Base-by-base conservation (phyloP, 2,113 vertebrate species). In the Marmota monax region DNA sequence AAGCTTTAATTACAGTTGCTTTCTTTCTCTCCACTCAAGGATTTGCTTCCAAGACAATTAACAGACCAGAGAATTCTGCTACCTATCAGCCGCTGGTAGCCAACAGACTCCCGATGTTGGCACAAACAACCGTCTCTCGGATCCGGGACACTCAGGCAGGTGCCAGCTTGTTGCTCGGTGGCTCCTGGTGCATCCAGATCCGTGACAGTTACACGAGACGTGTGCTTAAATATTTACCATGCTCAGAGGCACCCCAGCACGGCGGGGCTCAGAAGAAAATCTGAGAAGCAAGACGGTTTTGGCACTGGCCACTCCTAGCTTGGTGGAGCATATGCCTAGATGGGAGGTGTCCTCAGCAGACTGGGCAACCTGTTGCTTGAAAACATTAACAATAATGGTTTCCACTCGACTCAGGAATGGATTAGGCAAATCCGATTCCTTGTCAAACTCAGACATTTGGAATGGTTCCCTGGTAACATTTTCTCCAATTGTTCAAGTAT, bases 31-130 rank as follows among this genome's bases (percentile, higher is more conserved):
- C 69, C 65, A 12, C 95, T 93, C 80, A 48, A 87, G 90, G 73
- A 78, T 92, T 96, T 90, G 88, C 90, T 97, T 97, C 97, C 94
- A 94, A 97, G 96, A 95, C 73, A 94, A 96, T 92, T 80, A 96
- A 82, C 90, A 92, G 96, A 93, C 80, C 76, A n/a, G 84, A 88
- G 94, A 83, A 58, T 92, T 92, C 95, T 90, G 94, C 92, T 94
- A 84, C 92, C 94, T 69, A n/a, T 89, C 79, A 56, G 93, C 32
- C 67, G 1, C 48, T 13, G 58, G 95, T 74, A 34, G 76, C 90
- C 92, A 58, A 61, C 70, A 69, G 94, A 69, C 32, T 72, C 69
- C 79, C 32, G 0, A 1, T 34, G 12, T 14, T 83, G 88, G 72
- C 96, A 78, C 29, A 27, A 48, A 79, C 4, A 7, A 7, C 11